Percentiles rank a stretch among this genome's conserved stretches.
Conservation (phyloP, 2,113 vertebrate genomes). For the Nothoprocta pentlandii region DNA sequence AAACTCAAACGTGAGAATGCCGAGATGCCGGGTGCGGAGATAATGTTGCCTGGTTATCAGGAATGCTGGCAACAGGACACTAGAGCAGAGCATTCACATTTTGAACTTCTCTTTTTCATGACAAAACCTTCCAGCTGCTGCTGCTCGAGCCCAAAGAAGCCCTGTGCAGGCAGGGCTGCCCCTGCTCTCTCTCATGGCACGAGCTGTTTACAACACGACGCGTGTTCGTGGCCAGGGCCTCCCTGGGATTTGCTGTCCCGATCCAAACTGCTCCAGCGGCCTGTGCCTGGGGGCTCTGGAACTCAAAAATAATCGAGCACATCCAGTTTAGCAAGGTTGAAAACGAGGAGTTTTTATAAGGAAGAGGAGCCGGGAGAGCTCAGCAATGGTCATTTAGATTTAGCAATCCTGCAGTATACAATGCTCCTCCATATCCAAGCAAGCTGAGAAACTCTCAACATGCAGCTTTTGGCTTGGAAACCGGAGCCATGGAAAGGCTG, state of each 20-base stretch:
- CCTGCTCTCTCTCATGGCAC: not conserved
- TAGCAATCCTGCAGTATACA: not conserved
- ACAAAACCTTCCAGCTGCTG: not conserved
- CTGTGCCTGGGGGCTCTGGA: not conserved
- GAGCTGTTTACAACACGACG: conserved; percentile 1
- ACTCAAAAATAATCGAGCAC: not conserved
- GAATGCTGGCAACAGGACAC: not conserved
- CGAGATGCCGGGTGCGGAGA: not conserved
- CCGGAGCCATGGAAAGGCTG: not conserved
- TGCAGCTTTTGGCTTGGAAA: conserved; percentile 7
- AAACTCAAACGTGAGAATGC: not conserved
- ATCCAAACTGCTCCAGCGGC: conserved; percentile 1
- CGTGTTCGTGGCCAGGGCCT: not conserved
- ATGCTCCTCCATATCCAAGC: not conserved
- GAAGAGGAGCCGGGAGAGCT: not conserved
- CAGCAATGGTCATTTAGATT: not conserved
- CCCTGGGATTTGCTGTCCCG: not conserved
- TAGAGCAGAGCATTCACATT: not conserved
- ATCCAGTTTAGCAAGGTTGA: not conserved
- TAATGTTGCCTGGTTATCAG: not conserved
- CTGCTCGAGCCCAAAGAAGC: not conserved
- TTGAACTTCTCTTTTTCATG: not conserved
- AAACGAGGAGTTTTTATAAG: not conserved
- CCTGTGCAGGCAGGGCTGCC: not conserved
- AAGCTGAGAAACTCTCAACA: not conserved